These are phyloP conservation scores for Drosophila watanabei DNA, from an alignment of 1,140 invertebrate genomes.

Conservation along the genomic window DNA sequence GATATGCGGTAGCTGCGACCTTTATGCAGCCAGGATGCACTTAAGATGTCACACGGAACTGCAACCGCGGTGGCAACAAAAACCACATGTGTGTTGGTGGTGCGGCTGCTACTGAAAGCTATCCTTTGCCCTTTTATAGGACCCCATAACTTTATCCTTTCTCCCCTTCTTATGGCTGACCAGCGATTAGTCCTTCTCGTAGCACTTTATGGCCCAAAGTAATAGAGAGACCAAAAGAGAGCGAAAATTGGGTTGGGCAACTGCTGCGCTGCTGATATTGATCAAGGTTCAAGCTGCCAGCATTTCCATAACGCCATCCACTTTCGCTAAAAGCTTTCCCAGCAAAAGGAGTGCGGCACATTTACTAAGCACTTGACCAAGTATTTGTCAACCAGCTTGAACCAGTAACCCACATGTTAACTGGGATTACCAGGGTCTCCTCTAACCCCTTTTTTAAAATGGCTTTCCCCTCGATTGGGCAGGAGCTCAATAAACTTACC, in stretches of 20 bases:
- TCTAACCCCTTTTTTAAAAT: background rate
- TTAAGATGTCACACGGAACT: conserved; percentile 75
- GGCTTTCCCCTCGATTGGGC: background rate
- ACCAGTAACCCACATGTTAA: conserved; percentile 48
- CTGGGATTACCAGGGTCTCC: background rate
- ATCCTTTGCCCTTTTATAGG: conserved; percentile 40
- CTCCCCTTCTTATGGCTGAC: conserved; percentile 61
- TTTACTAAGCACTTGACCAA: conserved; percentile 51
- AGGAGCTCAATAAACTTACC: conserved; percentile 40
- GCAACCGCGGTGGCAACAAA: conserved; percentile 48
- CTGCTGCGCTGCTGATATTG: conserved; percentile 31
- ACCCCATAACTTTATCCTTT: conserved; percentile 62
- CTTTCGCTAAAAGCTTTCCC: conserved; percentile 50
- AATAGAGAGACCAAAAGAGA: conserved; percentile 8
- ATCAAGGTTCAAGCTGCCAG: conserved; percentile 43
- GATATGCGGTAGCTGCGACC: conserved; percentile 17
- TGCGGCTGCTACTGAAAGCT: background rate
- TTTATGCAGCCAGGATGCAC: conserved; percentile 60
- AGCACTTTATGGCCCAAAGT: conserved; percentile 59
- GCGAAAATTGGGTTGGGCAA: background rate
- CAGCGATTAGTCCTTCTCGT: conserved; percentile 67
- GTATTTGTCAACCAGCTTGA: conserved; percentile 44
- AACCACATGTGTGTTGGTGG: conserved; percentile 61
- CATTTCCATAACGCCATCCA: conserved; percentile 46
- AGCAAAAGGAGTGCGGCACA: conserved; percentile 37